phyloP scores from a whole-genome alignment of 2,113 vertebrate species.

The Cochlearius cochlearius region DNA sequence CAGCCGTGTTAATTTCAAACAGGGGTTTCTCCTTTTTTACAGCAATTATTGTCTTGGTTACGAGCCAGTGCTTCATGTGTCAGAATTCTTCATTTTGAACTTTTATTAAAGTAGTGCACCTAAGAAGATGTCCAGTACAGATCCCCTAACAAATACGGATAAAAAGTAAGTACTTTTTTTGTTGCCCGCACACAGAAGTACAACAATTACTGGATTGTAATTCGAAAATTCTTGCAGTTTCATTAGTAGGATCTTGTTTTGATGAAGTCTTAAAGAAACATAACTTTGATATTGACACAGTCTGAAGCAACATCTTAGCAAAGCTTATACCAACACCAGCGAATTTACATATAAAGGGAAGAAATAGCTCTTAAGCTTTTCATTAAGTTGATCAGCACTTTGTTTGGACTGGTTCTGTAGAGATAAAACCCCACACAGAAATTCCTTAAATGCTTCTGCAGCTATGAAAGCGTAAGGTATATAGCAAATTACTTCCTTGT shows the following conservation, averaged over 20 bases:
- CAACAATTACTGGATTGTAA: background rate
- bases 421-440: background rate
- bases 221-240: background rate
- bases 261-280: background rate
- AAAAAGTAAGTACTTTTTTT: slow-evolving; percentile 32
- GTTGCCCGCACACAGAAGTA: background rate
- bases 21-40: background rate
- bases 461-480: background rate
- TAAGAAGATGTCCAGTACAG: slow-evolving; percentile 35
- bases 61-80: background rate
- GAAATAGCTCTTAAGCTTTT: background rate
- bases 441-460: background rate
- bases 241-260: background rate
- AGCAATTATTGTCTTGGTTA: background rate
- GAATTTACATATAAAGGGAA: background rate
- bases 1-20: background rate
- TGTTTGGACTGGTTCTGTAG: background rate
- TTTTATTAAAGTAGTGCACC: background rate
- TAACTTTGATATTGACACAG: background rate
- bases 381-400: background rate
- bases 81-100: background rate
- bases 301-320: background rate
- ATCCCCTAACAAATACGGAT: background rate
- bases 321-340: background rate
- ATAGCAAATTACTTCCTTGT: background rate